phyloP scores from a whole-genome alignment of 2,888 invertebrate genomes.

The Sphinx pinastri region DNA sequence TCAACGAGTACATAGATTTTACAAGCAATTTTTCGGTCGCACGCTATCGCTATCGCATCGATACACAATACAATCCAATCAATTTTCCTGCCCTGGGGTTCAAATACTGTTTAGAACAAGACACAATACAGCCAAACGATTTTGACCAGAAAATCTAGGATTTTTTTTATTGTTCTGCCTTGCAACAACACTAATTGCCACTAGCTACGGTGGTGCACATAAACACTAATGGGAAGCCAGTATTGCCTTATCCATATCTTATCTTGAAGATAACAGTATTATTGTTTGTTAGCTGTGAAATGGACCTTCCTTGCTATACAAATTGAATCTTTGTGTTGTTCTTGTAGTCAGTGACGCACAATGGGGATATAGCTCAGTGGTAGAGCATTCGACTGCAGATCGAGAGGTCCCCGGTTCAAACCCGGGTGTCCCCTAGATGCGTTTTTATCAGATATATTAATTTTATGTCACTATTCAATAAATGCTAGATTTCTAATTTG shows the following conservation, averaged over 20 bases:
- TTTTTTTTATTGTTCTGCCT: background rate
- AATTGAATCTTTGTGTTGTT: constrained; percentile 6
- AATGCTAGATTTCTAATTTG: too few relatives aligned
- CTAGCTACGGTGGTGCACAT: background rate
- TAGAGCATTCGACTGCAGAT: background rate
- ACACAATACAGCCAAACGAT: too few relatives aligned
- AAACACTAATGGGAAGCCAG: constrained; percentile 11
- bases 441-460: background rate
- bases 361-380: background rate
- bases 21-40: too few relatives aligned
- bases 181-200: background rate
- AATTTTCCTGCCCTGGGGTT: too few relatives aligned
- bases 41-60: too few relatives aligned
- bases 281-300: constrained; percentile 10
- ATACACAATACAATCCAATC: too few relatives aligned
- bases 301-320: background rate
- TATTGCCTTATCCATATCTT: constrained; percentile 14
- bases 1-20: too few relatives aligned
- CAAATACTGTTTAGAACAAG: too few relatives aligned
- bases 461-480: background rate
- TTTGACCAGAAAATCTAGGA: background rate
- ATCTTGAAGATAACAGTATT: constrained; percentile 9
- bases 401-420: constrained; percentile 10
- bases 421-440: background rate
- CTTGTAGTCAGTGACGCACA: background rate